Base-by-base conservation (phyloP, 2,888 invertebrate species). In the Zaprionus lineosus region DNA sequence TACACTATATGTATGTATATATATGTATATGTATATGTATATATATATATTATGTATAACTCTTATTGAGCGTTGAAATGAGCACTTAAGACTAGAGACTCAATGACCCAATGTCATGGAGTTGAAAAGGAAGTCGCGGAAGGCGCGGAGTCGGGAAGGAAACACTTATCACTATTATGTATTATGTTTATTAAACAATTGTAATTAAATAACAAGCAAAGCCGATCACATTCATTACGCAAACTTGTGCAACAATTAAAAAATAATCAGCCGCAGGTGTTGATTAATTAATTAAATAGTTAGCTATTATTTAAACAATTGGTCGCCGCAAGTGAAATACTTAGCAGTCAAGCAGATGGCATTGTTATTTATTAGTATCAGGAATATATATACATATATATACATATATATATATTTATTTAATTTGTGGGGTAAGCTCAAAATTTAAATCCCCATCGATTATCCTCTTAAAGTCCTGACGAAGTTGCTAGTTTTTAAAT, bases 101-200 rank as follows among this genome's bases (percentile, higher is more conserved):
- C n/a, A n/a, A n/a, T n/a, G n/a, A n/a, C n/a, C n/a, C n/a, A n/a
- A n/a, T n/a, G n/a, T n/a, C n/a, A n/a, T n/a, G n/a, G n/a, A n/a
- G n/a, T 8, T 26, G 26, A 53, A 61, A 37, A 31, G 15, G 19
- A 51, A 47, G 47, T 14, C 26, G 37, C 12, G 24, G 34, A 24
- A 44, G 39, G n/a, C n/a, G n/a, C n/a, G n/a, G n/a, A 57, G 53
- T 51, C 61, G 58, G 50, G 34, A 24, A 39, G 29, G 55, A 62
- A 56, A 64, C 52, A 65, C 52, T 64, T 60, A 8, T 69, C 52
- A 81, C 74, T 78, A 74, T 66, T 72, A 82, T 78, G 56, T 75
- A 74, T 75, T 78, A 78, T 69, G 78, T 82, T 78, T 82, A 78
- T 74, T 72, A 53, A 61, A 77, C 65, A 60, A 66, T 71, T 72